Evolutionary conservation across 1,140 invertebrate species (phyloP).

Genomic region (Caenorhabditis tropicalis): DNA sequence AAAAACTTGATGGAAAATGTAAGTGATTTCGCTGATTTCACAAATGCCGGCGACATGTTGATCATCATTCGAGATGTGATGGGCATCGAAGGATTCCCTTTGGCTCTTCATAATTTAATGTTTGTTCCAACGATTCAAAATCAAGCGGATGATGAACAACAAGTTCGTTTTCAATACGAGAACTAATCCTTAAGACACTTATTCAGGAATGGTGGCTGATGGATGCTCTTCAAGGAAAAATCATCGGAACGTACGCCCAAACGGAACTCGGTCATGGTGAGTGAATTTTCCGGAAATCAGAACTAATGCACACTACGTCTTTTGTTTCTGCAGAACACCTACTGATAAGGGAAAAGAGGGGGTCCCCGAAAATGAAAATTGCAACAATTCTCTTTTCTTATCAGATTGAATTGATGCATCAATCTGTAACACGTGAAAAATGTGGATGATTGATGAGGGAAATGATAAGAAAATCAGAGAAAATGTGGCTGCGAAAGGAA

Average conservation of each 20-base stretch:
- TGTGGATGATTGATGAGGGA: not conserved
- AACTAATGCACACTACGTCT: not conserved
- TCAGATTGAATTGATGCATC: not conserved
- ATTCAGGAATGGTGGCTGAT: conserved; percentile 80
- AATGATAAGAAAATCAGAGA: not conserved
- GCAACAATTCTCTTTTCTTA: not conserved
- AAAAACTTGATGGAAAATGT: conserved; percentile 34
- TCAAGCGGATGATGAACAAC: conserved; percentile 84
- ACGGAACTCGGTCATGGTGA: conserved; percentile 87
- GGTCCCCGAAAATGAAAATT: not conserved
- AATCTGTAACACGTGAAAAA: conserved; percentile 36
- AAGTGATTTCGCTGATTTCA: not conserved
- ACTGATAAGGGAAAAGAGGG: not conserved
- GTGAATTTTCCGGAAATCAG: not conserved
- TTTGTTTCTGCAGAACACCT: conserved; percentile 11
- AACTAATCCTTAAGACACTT: conserved; percentile 66
- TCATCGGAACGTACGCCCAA: conserved; percentile 91
- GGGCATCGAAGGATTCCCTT: conserved; percentile 73
- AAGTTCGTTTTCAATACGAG: not conserved
- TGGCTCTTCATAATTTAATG: conserved; percentile 86
- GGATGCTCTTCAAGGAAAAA: conserved; percentile 82
- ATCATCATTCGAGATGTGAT: conserved; percentile 12
- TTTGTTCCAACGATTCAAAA: conserved; percentile 87
- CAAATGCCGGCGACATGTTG: not conserved
- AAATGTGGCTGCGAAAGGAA: not conserved